Base-by-base conservation (phyloP, 1,140 invertebrate genomes). In the Musca vetustissima region DNA sequence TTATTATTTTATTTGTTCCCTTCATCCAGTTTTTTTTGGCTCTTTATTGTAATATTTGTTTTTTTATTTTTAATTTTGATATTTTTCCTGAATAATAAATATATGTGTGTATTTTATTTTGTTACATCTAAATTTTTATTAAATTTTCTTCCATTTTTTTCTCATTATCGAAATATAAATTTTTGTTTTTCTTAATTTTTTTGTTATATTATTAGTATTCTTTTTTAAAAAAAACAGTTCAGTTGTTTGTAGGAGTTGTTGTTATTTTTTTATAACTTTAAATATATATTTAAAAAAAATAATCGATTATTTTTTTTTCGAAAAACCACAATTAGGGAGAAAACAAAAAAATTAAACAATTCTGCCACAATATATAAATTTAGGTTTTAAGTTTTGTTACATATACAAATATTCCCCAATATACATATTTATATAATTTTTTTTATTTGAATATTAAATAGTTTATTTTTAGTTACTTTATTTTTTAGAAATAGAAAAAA, bases 191-290 rank as follows among this genome's bases (percentile, higher is more conserved):
- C n/a, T n/a, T n/a, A n/a, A 57, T 28, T 61, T 61, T 43, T 36
- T 19, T 43, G 28, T 32, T 36, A 50, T 68, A 71, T 65, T n/a
- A 67, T 65, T 43, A 50, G 22, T n/a, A n/a, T n/a, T n/a, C n/a
- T n/a, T n/a, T 72, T 64, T 74, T 74, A 78, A 75, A 77, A 72
- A 72, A 72, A 71, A 71, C 73, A 28, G 55, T 78, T 78, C 75
- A 78, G 76, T 78, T 78, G 76, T 78, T 78, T 78, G 78, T 78
- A 78, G 76, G 76, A 78, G 76, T 74, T 73, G 19, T 15, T 64
- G 13, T 67, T 71, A 69, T 61, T 52, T 69, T 70, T 70, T 36
- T 64, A 21, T 57, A 68, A 19, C 57, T 55, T 32, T n/a, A n/a
- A n/a, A n/a, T n/a, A n/a, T n/a, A n/a, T n/a, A n/a, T n/a, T n/a